Conservation (phyloP, 2,113 vertebrate species). For the Morone saxatilis region DNA sequence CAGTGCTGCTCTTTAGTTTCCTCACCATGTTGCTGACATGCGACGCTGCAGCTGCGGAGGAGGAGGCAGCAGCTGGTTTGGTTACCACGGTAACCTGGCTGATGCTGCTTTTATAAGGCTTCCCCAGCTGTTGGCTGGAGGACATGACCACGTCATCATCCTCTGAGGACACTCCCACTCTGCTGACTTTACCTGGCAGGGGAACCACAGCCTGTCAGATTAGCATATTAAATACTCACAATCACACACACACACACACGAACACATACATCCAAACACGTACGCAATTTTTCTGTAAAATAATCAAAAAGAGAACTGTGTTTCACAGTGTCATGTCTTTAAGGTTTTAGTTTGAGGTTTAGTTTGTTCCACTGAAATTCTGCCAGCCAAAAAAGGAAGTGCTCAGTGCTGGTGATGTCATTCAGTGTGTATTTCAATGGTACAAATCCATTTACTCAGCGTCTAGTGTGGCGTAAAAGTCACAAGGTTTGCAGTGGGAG, state of each 20-base stretch:
- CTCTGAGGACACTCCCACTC: slow-evolving; percentile 55
- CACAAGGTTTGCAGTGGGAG: no score
- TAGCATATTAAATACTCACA: neutral
- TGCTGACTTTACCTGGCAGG: slow-evolving; percentile 76
- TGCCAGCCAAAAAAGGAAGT: slow-evolving; percentile 13
- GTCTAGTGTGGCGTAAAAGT: no score
- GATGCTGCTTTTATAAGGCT: slow-evolving; percentile 85
- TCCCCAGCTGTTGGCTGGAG: slow-evolving; percentile 86
- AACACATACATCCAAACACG: neutral
- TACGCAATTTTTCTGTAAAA: neutral
- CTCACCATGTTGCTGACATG: slow-evolving; percentile 91
- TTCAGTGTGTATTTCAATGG: neutral
- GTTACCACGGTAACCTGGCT: slow-evolving; percentile 88
- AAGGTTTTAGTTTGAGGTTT: neutral
- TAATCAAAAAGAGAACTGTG: slow-evolving; percentile 2
- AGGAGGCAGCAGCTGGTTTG: slow-evolving; percentile 86
- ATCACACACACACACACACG: neutral
- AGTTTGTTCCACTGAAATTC: slow-evolving; percentile 23
- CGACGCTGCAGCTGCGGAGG: slow-evolving; percentile 85
- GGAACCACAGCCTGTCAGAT: slow-evolving; percentile 6
- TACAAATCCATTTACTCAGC: neutral
- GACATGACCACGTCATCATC: slow-evolving; percentile 81
- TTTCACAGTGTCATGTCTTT: neutral
- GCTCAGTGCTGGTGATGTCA: neutral
- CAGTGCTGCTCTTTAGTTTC: neutral